phyloP scores from a whole-genome alignment of 2,113 vertebrate genomes.

The Dicerorhinus sumatrensis region DNA sequence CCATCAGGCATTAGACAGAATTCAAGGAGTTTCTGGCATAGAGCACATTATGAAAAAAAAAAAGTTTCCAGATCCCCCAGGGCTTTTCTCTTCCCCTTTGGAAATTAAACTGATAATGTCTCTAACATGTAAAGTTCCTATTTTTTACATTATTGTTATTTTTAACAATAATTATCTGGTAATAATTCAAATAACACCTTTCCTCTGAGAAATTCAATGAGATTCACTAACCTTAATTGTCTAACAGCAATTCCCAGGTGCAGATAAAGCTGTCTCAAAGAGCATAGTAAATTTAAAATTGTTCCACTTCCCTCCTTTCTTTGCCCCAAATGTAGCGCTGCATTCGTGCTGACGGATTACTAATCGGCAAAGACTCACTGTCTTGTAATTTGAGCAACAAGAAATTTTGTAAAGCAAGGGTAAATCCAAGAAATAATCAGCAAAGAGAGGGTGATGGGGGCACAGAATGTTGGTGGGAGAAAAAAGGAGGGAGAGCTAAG shows the following conservation, averaged over 20 bases:
- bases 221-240: conserved; percentile 82
- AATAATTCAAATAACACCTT: conserved; percentile 82
- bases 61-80: conserved; percentile 46
- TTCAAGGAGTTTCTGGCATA: conserved; percentile 64
- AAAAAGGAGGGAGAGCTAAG: background rate
- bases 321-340: conserved; percentile 57
- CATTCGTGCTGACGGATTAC: conserved; percentile 59
- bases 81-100: background rate
- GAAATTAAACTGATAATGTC: conserved; percentile 75
- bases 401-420: conserved; percentile 21
- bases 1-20: conserved; percentile 48
- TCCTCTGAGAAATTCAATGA: conserved; percentile 79
- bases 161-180: conserved; percentile 84
- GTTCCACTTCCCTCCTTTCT: conserved; percentile 80
- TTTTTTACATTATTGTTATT: conserved; percentile 82
- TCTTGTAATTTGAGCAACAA: conserved; percentile 17
- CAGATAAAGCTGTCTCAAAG: conserved; percentile 77
- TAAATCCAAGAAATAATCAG: conserved; percentile 20
- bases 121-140: conserved; percentile 68
- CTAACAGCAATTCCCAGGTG: conserved; percentile 82
- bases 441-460: background rate
- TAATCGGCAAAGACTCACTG: conserved; percentile 59
- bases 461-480: background rate
- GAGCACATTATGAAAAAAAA: conserved; percentile 32
- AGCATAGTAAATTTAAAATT: conserved; percentile 81